Evolutionary conservation across 1,140 invertebrate genomes (phyloP).

Genomic region (Cardiocondyla obscurior): DNA sequence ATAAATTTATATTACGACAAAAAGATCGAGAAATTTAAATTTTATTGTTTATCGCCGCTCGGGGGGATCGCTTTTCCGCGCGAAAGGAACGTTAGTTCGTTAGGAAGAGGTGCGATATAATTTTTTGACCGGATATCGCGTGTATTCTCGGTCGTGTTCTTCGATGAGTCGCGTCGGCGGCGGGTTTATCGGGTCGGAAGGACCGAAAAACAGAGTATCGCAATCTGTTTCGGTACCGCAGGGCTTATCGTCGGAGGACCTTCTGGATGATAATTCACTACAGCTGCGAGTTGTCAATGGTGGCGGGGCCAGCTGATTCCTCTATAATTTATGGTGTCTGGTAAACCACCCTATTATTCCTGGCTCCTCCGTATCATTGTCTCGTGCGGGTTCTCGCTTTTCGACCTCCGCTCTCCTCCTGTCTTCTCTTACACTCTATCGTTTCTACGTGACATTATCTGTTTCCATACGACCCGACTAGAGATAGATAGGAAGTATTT

Average conservation of each 20-base stretch:
- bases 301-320: constrained; percentile 48
- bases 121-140: constrained; percentile 7
- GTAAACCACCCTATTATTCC: constrained; percentile 56
- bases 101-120: background rate
- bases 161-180: background rate
- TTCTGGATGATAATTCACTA: constrained; percentile 53
- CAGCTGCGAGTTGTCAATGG: constrained; percentile 53
- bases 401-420: background rate
- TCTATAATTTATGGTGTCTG: constrained; percentile 42
- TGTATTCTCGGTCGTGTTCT: constrained; percentile 25
- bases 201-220: constrained; percentile 37
- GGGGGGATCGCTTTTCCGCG: background rate
- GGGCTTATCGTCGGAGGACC: constrained; percentile 36
- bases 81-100: background rate
- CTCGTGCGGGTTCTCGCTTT: constrained; percentile 45
- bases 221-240: constrained; percentile 46
- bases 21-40: background rate
- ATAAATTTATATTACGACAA: background rate
- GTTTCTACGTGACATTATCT: constrained; percentile 40
- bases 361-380: constrained; percentile 51
- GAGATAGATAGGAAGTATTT: constrained; percentile 18
- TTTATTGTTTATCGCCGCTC: background rate
- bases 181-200: constrained; percentile 1
- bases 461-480: constrained; percentile 17
- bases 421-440: background rate